A percentile compares a stretch with the other conserved stretches of the same genome.
phyloP scores from a whole-genome alignment of 1,140 invertebrate genomes.

The Lordiphosa collinella region DNA sequence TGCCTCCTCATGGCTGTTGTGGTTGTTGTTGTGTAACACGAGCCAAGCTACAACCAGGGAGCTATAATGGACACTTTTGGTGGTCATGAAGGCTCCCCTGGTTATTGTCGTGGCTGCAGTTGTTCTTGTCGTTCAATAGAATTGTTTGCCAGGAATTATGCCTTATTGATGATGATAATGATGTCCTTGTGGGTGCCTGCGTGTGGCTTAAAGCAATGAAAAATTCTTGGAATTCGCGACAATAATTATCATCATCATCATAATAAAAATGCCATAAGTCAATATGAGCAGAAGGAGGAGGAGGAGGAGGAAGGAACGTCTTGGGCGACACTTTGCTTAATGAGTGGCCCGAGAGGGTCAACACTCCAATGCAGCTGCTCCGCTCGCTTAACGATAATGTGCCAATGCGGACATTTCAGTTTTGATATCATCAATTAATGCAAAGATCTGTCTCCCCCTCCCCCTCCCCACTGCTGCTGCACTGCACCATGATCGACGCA shows the following conservation, averaged over 20 bases:
- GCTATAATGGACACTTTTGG: conserved; percentile 54
- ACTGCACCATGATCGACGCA: conserved; percentile 47
- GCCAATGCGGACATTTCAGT: conserved; percentile 69
- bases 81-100: conserved; percentile 31
- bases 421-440: conserved; percentile 75
- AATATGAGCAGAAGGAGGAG: conserved; percentile 45
- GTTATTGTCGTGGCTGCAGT: conserved; percentile 10
- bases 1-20: conserved; percentile 7
- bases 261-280: conserved; percentile 78
- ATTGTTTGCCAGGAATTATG: conserved; percentile 77
- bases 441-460: conserved; percentile 33
- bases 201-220: conserved; percentile 56
- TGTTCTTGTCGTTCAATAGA: conserved; percentile 72
- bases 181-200: conserved; percentile 66
- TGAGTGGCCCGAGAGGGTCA: conserved; percentile 32
- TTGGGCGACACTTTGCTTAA: conserved; percentile 28
- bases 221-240: conserved; percentile 59
- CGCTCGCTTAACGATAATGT: conserved; percentile 47
- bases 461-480: background rate
- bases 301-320: background rate
- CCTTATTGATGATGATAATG: conserved; percentile 79
- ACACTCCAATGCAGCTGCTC: conserved; percentile 22
- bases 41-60: conserved; percentile 35
- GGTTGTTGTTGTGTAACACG: conserved; percentile 55
- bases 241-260: conserved; percentile 11